These are phyloP conservation scores for Spodoptera littoralis DNA, from an alignment of 2,888 invertebrate genomes.

Conservation along the genomic window DNA sequence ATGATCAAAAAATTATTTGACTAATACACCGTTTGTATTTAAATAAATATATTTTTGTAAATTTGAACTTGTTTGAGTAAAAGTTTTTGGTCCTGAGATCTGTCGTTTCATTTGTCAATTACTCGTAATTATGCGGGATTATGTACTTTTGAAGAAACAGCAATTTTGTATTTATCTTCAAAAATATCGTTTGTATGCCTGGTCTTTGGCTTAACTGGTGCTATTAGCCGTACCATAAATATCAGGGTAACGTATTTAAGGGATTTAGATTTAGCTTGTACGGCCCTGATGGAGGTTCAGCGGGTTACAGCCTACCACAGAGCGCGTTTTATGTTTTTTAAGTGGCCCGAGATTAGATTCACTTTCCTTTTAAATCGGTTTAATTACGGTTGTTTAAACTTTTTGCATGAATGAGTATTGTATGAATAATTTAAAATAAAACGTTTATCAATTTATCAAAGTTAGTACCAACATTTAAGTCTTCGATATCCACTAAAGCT, in stretches of 20 bases:
- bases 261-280: slow-evolving; percentile 85
- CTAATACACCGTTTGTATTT: slow-evolving; percentile 30
- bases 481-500: not conserved
- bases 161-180: slow-evolving; percentile 55
- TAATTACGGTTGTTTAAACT: slow-evolving; percentile 19
- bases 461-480: not conserved
- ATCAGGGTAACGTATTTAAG: slow-evolving; percentile 84
- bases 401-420: slow-evolving; percentile 2
- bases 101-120: slow-evolving; percentile 47
- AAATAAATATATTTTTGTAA: slow-evolving; percentile 23
- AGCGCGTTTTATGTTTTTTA: slow-evolving; percentile 68
- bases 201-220: slow-evolving; percentile 77
- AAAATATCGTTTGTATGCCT: slow-evolving; percentile 66
- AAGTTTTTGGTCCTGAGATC: slow-evolving; percentile 32
- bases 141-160: slow-evolving; percentile 46
- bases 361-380: slow-evolving; percentile 39
- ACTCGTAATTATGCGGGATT: slow-evolving; percentile 48
- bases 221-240: slow-evolving; percentile 86
- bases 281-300: slow-evolving; percentile 82
- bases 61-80: slow-evolving; percentile 21
- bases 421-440: not conserved
- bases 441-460: not conserved
- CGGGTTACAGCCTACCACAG: slow-evolving; percentile 69
- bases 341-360: slow-evolving; percentile 61
- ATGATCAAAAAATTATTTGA: slow-evolving; percentile 58